These are phyloP conservation scores for Leptarthrus brevirostris DNA, from an alignment of 2,888 invertebrate genomes.

Conservation along the genomic window DNA sequence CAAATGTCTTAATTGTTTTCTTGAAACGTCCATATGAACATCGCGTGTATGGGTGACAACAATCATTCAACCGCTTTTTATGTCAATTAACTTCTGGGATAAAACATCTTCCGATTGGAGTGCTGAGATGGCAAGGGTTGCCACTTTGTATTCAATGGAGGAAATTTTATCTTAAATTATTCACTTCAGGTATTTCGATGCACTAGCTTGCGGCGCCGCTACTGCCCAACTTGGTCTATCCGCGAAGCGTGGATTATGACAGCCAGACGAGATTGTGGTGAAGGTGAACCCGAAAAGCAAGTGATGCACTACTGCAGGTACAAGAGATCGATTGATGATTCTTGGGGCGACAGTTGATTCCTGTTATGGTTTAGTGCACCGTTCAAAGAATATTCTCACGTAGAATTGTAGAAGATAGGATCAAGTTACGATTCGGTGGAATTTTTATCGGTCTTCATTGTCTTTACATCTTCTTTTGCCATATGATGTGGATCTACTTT, in stretches of 20 bases:
- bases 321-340: background rate
- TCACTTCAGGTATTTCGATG: background rate
- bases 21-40: background rate
- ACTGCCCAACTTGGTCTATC: conserved; percentile 14
- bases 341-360: background rate
- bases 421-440: conserved; percentile 5
- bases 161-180: background rate
- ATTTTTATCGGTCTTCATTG: conserved; percentile 6
- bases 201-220: conserved; percentile 11
- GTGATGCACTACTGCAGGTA: background rate
- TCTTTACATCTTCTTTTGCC: background rate
- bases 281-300: background rate
- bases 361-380: conserved; percentile 13
- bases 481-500: background rate
- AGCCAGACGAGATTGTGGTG: background rate
- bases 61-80: background rate
- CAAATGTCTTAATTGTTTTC: conserved; percentile 17
- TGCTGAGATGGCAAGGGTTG: background rate
- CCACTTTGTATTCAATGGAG: background rate
- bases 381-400: conserved; percentile 26
- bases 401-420: conserved; percentile 9
- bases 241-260: background rate
- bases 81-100: too few relatives aligned
- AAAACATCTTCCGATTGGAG: too few relatives aligned
- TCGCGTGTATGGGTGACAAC: conserved; percentile 18